These are phyloP conservation scores for Myotis findleyi DNA, from an alignment of 2,797 vertebrate genomes.

Conservation along the genomic window DNA sequence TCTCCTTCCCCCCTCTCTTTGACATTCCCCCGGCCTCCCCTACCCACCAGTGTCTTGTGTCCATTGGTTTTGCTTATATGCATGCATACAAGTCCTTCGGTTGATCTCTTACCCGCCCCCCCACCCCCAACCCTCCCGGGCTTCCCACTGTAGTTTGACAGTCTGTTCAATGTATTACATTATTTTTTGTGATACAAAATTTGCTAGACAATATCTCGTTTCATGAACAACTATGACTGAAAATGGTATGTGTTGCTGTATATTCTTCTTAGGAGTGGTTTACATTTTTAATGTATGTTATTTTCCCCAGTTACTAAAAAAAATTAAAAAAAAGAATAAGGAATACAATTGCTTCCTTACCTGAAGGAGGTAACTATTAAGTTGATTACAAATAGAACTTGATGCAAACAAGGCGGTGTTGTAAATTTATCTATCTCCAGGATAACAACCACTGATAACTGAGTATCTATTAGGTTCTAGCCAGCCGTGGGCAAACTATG, in stretches of 20 bases:
- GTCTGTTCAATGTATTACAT: neutral
- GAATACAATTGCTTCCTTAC: neutral
- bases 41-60: too few species aligned
- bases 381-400: neutral
- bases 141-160: too few species aligned
- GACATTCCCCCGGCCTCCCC: too few species aligned
- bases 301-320: neutral
- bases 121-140: too few species aligned
- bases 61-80: too few species aligned
- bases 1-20: too few species aligned
- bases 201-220: neutral
- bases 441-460: neutral
- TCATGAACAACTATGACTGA: neutral
- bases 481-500: too few species aligned
- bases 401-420: neutral
- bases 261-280: neutral
- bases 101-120: too few species aligned
- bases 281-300: neutral
- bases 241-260: neutral
- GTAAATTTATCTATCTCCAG: neutral
- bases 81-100: too few species aligned
- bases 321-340: neutral
- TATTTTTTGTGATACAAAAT: neutral
- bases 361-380: neutral
- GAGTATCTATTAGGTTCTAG: neutral